A percentile compares a stretch with the other conserved stretches of the same genome.
These are phyloP conservation scores for Muntiacus muntjak DNA, from an alignment of 2,113 vertebrate species.

Conservation along the genomic window DNA sequence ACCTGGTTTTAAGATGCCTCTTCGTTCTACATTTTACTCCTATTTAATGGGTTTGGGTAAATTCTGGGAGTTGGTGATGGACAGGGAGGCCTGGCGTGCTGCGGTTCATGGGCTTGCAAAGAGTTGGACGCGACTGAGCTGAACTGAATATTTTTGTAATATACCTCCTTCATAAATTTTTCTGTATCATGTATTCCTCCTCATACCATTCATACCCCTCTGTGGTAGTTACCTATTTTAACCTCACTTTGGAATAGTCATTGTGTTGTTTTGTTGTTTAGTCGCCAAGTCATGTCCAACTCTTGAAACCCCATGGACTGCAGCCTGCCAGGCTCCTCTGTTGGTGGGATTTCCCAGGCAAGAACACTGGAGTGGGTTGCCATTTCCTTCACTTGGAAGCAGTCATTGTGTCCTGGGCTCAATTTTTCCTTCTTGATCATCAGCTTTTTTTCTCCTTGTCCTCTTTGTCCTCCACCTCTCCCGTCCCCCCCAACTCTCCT, in stretches of 20 bases:
- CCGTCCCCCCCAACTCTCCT: too few relatives aligned
- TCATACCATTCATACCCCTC: background rate
- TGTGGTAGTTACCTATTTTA: background rate
- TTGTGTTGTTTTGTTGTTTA: background rate
- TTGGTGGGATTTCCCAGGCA: background rate
- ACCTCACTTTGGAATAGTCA: background rate
- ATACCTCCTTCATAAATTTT: background rate
- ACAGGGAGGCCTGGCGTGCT: too few relatives aligned
- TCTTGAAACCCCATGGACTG: background rate
- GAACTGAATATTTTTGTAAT: background rate
- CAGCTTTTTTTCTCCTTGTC: background rate
- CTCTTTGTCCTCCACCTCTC: background rate
- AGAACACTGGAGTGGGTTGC: background rate
- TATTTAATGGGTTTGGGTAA: background rate
- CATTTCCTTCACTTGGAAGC: background rate
- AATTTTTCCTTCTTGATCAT: background rate
- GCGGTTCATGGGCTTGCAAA: too few relatives aligned
- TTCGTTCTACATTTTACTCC: background rate
- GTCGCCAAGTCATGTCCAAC: accelerated
- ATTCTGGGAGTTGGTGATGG: too few relatives aligned
- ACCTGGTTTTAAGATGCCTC: background rate
- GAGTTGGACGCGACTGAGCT: too few relatives aligned
- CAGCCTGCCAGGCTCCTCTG: background rate
- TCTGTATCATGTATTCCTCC: background rate
- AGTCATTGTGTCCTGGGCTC: background rate